Base-by-base conservation (phyloP, 2,888 invertebrate species). In the Drosophila peninsularis region DNA sequence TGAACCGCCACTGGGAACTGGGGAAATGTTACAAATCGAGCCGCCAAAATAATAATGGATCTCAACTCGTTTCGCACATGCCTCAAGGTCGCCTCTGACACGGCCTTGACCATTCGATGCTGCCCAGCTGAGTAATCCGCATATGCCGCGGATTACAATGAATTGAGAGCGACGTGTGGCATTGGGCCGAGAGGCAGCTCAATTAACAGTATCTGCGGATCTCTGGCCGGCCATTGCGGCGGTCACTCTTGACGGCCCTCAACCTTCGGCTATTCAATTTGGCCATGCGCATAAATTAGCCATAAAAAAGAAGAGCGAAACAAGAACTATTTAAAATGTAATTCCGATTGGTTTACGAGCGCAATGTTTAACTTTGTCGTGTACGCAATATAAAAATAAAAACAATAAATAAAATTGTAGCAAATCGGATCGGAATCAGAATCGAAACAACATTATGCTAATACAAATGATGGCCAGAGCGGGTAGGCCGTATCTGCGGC, bases 281-380 rank as follows among this genome's bases (percentile, higher is more conserved):
- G 19, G 54, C 63, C 67, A 84, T 78, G 86, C 80, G 85, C 91
- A 91, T 91, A 90, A 89, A 90, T 91, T 90, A 87, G 90, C 88
- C 82, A 89, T 91, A 87, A 90, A 90, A 90, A 80, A 71, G 19
- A 71, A 13, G 47, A 41, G 42, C 41, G 34, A 70, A 77, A 76
- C 68, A 73, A 85, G 61, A 84, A 89, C 78, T 89, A 82, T 89
- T 89, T 89, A 84, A 89, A 89, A 78, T 89, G 82, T 87, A 88
- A 84, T 84, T 84, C 78, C 67, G 50, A 27, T 58, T 73, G 72
- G 79, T 80, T 80, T 79, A 80, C 81, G 78, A 78, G 66, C 68
- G 19, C 62, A 80, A 66, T 70, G 71, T 24, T 75, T 62, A 78
- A 75, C 65, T 79, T 73, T 69, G 57, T 63, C 50, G 56, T 27